Conservation (phyloP, 1,140 invertebrate species). For the Brachionus asplanchnoidis region DNA sequence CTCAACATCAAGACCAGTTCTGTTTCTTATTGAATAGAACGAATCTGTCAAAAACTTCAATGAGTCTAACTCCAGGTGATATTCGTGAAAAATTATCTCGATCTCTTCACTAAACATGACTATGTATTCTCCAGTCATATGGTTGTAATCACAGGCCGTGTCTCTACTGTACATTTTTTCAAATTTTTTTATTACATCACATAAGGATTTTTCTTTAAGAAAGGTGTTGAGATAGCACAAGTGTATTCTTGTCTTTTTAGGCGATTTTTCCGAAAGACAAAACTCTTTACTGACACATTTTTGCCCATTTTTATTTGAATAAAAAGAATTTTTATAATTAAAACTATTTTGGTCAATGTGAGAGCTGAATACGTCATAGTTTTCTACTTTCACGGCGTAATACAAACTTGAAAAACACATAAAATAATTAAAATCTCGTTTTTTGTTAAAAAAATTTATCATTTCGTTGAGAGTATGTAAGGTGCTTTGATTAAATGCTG, state of each 20-base stretch:
- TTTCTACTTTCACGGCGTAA: background rate
- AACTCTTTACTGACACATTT: background rate
- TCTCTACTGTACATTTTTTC: background rate
- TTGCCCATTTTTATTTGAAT: background rate
- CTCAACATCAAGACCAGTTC: background rate
- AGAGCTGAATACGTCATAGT: background rate
- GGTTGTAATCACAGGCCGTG: background rate
- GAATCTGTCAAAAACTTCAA: background rate
- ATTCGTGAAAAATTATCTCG: background rate
- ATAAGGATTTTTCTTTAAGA: background rate
- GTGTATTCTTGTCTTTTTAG: background rate
- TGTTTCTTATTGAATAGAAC: background rate
- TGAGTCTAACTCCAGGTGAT: background rate
- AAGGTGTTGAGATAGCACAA: background rate
- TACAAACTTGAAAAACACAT: slow-evolving; percentile 22
- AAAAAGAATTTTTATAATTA: background rate
- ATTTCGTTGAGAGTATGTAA: background rate
- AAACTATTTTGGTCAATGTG: background rate
- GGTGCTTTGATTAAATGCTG: background rate
- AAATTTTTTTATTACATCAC: background rate
- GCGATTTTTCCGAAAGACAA: background rate
- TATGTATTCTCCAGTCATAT: background rate
- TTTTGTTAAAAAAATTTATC: background rate
- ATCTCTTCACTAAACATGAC: background rate
- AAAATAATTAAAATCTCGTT: slow-evolving; percentile 17